A percentile compares a stretch with the other conserved stretches of the same genome.
Evolutionary conservation across 2,888 invertebrate species (phyloP).

Genomic region (Rhabditoides inermis): DNA sequence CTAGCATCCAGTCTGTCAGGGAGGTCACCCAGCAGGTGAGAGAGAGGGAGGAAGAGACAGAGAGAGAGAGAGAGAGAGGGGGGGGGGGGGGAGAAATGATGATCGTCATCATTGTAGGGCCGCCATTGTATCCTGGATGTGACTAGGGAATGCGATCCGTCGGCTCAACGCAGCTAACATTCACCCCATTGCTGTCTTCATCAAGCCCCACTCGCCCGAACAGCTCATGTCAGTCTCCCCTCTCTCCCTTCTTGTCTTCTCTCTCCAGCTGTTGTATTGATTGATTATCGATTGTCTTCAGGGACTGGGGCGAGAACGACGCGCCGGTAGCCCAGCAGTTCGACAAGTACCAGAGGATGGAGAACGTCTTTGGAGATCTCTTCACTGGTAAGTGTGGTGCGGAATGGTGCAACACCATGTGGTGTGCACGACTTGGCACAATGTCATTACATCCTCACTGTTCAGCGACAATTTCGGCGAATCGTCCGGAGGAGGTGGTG

Average conservation of each 20-base stretch:
- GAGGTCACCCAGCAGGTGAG: constrained; percentile 85
- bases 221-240: constrained; percentile 96
- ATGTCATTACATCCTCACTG: too few relatives aligned
- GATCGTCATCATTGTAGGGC: too few relatives aligned
- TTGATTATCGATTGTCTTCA: constrained; percentile 56
- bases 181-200: constrained; percentile 93
- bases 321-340: constrained; percentile 93
- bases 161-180: constrained; percentile 77
- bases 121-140: constrained; percentile 96
- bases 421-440: too few relatives aligned
- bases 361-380: constrained; percentile 95
- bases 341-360: constrained; percentile 90
- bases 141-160: constrained; percentile 97
- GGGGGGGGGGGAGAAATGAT: too few relatives aligned
- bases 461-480: too few relatives aligned
- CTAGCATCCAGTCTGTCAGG: constrained; percentile 88
- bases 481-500: constrained; percentile 88
- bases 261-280: too few relatives aligned
- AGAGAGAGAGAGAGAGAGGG: too few relatives aligned
- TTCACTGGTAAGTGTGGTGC: constrained; percentile 75
- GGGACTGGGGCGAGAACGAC: constrained; percentile 99
- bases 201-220: constrained; percentile 92
- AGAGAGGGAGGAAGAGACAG: constrained; percentile 15
- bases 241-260: too few relatives aligned
- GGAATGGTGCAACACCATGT: too few relatives aligned